A percentile compares a stretch with the other conserved stretches of the same genome.
Conservation (phyloP, 2,797 vertebrate genomes). For the Falco concolor region DNA sequence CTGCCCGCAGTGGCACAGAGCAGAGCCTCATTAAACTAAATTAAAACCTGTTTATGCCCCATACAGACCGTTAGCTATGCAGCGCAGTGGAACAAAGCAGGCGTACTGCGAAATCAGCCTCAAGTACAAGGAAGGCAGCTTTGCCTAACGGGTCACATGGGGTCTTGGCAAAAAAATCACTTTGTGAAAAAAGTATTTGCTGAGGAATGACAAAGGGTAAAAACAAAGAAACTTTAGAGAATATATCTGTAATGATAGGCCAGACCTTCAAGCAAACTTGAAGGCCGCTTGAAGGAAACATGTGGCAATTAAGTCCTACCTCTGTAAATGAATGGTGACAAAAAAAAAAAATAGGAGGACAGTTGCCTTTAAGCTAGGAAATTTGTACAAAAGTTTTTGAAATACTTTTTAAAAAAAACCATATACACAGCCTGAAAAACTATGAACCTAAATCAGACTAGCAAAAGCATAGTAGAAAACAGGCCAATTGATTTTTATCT, state of each 20-base stretch:
- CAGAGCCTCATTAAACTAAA: not conserved
- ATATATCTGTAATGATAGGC: not conserved
- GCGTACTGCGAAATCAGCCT: not conserved
- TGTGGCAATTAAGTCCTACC: not conserved
- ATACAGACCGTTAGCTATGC: not conserved
- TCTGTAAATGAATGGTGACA: not conserved
- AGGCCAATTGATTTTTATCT: not conserved
- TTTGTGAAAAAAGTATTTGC: not conserved
- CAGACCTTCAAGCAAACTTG: not conserved
- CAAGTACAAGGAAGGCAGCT: not conserved
- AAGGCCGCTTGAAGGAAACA: not conserved
- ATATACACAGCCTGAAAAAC: not conserved
- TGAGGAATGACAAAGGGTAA: not conserved
- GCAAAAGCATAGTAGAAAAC: not conserved
- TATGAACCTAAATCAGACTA: not conserved
- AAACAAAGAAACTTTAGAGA: not conserved
- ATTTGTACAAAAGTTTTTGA: not conserved
- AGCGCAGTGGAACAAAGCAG: not conserved
- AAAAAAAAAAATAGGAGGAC: not conserved
- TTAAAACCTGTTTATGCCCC: not conserved
- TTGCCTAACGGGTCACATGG: not conserved
- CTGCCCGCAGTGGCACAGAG: not conserved
- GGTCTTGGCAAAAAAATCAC: not conserved
- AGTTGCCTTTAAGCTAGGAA: not conserved
- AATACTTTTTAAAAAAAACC: not conserved